phyloP scores from a whole-genome alignment of 2,888 invertebrate genomes.

The Rotaria sp. region DNA sequence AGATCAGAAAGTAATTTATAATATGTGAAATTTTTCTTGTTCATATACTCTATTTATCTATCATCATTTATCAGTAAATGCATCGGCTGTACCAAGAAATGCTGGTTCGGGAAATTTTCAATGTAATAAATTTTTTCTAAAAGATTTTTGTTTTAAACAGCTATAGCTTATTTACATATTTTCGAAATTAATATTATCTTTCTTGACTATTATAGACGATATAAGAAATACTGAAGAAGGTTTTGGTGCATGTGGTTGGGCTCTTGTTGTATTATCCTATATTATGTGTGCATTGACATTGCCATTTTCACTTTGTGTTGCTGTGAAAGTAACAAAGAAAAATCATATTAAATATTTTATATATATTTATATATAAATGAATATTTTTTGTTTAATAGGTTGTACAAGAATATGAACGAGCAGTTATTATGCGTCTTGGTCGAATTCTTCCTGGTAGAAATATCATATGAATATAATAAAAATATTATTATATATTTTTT shows the following conservation, averaged over 20 bases:
- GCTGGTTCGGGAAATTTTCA: no score
- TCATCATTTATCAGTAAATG: background rate
- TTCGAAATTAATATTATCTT: no score
- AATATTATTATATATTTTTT: background rate
- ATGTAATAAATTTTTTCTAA: no score
- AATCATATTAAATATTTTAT: background rate
- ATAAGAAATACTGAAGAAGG: background rate
- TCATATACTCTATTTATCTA: background rate
- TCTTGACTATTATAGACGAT: no score
- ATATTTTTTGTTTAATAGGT: slow-evolving; percentile 30
- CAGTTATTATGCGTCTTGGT: slow-evolving; percentile 81
- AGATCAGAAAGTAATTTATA: background rate
- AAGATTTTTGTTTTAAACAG: no score
- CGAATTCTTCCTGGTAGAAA: slow-evolving; percentile 70
- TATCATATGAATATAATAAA: no score
- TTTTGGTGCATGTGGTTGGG: slow-evolving; percentile 20
- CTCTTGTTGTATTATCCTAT: slow-evolving; percentile 26
- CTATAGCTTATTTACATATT: no score
- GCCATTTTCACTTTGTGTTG: slow-evolving; percentile 28
- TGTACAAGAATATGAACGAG: slow-evolving; percentile 82
- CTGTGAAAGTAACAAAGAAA: slow-evolving; percentile 33
- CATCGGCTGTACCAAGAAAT: background rate
- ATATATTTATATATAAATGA: no score
- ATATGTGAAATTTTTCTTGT: background rate
- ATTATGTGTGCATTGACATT: slow-evolving; percentile 27